Evolutionary conservation across 23 tunicate genomes (phyloP).

Genomic region (Ascidia mentula): DNA sequence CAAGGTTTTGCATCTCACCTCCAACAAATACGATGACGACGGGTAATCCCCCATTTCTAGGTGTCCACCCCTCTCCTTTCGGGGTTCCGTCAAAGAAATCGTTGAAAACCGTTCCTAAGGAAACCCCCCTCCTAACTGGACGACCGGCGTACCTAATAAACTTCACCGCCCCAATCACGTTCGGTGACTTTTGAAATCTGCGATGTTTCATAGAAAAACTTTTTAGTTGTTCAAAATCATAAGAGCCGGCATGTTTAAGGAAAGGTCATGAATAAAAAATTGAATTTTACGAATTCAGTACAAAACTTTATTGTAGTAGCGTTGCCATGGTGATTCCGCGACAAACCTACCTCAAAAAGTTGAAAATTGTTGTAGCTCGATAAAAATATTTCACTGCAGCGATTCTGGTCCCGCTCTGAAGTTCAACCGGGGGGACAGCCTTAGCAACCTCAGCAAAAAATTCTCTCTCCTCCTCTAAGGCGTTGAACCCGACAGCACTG

Average conservation of each 20-base stretch:
- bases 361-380: not conserved
- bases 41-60: not conserved
- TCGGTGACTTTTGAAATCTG: conserved; percentile 22
- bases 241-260: too few species aligned
- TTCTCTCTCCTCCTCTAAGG: conserved; percentile 2
- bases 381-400: conserved; percentile 24
- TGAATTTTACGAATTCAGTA: too few species aligned
- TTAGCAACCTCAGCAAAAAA: not conserved
- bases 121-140: not conserved
- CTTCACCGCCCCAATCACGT: conserved; percentile 26
- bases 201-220: too few species aligned
- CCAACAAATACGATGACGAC: conserved; percentile 18
- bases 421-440: conserved; percentile 1
- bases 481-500: not conserved
- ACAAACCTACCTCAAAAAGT: not conserved
- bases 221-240: too few species aligned
- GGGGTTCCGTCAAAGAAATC: not conserved
- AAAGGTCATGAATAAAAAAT: too few species aligned
- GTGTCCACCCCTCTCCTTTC: not conserved
- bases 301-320: too few species aligned
- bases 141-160: conserved; percentile 16
- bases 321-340: too few species aligned
- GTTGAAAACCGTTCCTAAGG: not conserved
- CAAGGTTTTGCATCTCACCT: conserved; percentile 8
- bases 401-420: conserved; percentile 18